A percentile compares a stretch with the other conserved stretches of the same genome.
phyloP scores from a whole-genome alignment of 1,140 invertebrate species.

The Drosophila ambigua region DNA sequence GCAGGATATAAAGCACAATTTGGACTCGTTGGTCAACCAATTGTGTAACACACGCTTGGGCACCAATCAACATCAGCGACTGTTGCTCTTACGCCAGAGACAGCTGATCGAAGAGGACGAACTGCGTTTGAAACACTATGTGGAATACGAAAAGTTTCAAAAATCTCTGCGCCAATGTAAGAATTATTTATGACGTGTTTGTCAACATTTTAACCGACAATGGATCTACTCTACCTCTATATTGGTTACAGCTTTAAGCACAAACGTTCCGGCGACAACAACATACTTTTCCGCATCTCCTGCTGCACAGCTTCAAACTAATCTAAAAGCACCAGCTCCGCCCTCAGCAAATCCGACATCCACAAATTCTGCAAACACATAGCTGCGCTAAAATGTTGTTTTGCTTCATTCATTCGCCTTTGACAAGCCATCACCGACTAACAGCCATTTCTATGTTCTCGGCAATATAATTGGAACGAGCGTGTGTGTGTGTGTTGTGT shows the following conservation, averaged over 20 bases:
- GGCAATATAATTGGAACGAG: slow-evolving; percentile 61
- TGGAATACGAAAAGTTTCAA: slow-evolving; percentile 83
- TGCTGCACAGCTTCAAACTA: slow-evolving; percentile 67
- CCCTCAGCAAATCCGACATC: slow-evolving; percentile 60
- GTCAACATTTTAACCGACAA: too few relatives aligned
- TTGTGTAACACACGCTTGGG: slow-evolving; percentile 79
- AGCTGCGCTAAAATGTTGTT: slow-evolving; percentile 46
- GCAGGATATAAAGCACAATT: slow-evolving; percentile 83
- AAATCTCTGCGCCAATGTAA: slow-evolving; percentile 80
- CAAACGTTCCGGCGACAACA: slow-evolving; percentile 69
- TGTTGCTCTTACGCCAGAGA: slow-evolving; percentile 78
- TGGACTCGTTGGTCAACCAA: slow-evolving; percentile 79
- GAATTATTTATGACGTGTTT: slow-evolving; percentile 4
- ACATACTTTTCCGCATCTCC: slow-evolving; percentile 71
- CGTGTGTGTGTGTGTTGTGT: background rate
- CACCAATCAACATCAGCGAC: slow-evolving; percentile 80
- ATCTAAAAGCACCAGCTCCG: slow-evolving; percentile 59
- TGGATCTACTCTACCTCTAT: too few relatives aligned
- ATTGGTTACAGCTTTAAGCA: slow-evolving; percentile 63
- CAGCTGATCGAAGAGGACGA: slow-evolving; percentile 83
- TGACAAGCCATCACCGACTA: slow-evolving; percentile 63
- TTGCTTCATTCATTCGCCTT: slow-evolving; percentile 47
- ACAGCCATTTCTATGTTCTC: slow-evolving; percentile 54
- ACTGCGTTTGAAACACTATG: slow-evolving; percentile 80
- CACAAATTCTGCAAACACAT: slow-evolving; percentile 64